Percentiles rank a stretch among this genome's conserved stretches.
phyloP scores from a whole-genome alignment of 2,888 invertebrate genomes.

The Pseudolycoriella hygida region DNA sequence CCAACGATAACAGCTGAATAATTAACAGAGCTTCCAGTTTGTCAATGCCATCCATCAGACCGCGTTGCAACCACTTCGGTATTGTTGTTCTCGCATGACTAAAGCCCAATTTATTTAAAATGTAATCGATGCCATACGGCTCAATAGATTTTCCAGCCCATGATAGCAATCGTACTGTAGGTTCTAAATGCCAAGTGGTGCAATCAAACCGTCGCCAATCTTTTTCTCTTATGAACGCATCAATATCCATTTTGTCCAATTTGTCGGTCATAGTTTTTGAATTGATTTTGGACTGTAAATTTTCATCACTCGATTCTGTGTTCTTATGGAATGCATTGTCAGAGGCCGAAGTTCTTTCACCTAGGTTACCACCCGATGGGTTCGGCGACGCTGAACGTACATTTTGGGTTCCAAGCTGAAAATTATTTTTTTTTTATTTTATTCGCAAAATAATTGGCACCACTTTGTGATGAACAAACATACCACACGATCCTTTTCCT shows the following conservation, averaged over 20 bases:
- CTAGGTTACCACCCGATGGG: slow-evolving; percentile 11
- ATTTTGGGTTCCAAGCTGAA: slow-evolving; percentile 20
- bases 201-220: slow-evolving; percentile 87
- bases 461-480: slow-evolving; percentile 16
- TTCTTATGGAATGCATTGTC: background rate
- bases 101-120: slow-evolving; percentile 92
- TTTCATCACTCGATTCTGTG: background rate
- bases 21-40: slow-evolving; percentile 71
- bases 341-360: background rate
- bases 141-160: slow-evolving; percentile 96
- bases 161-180: slow-evolving; percentile 67
- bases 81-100: slow-evolving; percentile 95
- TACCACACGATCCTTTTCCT: slow-evolving; percentile 77
- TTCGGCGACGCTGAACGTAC: slow-evolving; percentile 27
- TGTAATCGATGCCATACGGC: slow-evolving; percentile 96
- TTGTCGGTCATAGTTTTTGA: slow-evolving; percentile 3
- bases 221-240: slow-evolving; percentile 41
- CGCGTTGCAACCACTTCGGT: slow-evolving; percentile 98
- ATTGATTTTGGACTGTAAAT: slow-evolving; percentile 1
- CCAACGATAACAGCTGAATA: slow-evolving; percentile 45
- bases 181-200: slow-evolving; percentile 92
- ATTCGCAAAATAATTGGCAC: no score
- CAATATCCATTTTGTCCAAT: slow-evolving; percentile 28
- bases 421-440: background rate
- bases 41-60: slow-evolving; percentile 94